Evolutionary conservation across 2,113 vertebrate genomes (phyloP).

Genomic region (Anser brachyrhynchus): DNA sequence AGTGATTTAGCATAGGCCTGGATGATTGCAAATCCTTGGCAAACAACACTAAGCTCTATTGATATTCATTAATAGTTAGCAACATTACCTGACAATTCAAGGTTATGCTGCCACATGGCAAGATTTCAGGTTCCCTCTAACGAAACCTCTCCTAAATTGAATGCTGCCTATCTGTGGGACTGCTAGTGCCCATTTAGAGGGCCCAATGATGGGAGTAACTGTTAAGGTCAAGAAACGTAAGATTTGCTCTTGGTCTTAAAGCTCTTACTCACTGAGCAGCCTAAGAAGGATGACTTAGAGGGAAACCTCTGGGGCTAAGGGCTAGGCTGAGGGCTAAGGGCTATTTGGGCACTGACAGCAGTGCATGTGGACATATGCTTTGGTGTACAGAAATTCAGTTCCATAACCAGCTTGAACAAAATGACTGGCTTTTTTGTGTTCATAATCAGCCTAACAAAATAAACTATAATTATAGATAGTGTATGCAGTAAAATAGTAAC

Average conservation of each 20-base stretch:
- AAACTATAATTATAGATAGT: neutral
- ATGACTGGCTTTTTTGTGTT: neutral
- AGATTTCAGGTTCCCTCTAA: neutral
- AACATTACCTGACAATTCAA: neutral
- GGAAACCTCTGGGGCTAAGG: neutral
- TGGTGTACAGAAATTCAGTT: neutral
- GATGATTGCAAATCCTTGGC: neutral
- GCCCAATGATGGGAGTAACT: neutral
- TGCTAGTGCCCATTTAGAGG: neutral
- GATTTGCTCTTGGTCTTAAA: neutral
- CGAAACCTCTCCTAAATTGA: neutral
- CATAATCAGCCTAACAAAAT: neutral
- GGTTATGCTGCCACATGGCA: neutral
- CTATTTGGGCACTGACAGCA: neutral
- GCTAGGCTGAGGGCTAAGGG: neutral
- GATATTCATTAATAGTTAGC: neutral
- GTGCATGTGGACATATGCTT: rapidly evolving
- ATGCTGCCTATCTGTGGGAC: neutral
- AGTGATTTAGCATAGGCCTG: neutral
- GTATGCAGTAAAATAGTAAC: neutral
- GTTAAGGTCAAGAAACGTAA: neutral
- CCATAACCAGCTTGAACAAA: neutral
- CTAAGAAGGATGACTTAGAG: neutral
- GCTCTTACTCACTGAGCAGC: neutral
- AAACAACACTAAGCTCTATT: neutral